phyloP scores from a whole-genome alignment of 1,140 invertebrate species.

The Drosophila yakuba region DNA sequence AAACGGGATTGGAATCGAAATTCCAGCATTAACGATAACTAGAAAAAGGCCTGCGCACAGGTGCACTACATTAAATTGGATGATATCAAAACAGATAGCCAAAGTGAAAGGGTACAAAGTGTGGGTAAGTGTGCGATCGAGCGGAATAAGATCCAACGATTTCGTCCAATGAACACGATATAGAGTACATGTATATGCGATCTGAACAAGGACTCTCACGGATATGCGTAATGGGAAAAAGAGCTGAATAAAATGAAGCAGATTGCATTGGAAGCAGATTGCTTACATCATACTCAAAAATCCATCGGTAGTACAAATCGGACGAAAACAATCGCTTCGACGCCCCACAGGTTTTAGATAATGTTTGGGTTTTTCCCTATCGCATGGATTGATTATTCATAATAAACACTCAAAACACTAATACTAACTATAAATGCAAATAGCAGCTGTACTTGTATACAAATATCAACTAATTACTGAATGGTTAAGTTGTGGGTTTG shows the following conservation, averaged over 20 bases:
- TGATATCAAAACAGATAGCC: slow-evolving; percentile 15
- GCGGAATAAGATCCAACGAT: background rate
- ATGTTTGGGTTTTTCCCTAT: background rate
- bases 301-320: too few relatives aligned
- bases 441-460: background rate
- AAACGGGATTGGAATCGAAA: slow-evolving; percentile 80
- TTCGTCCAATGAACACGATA: background rate
- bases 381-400: background rate
- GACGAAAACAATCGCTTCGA: background rate
- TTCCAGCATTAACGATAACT: slow-evolving; percentile 79
- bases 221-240: background rate
- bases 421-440: background rate
- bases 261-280: too few relatives aligned
- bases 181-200: background rate
- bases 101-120: slow-evolving; percentile 13
- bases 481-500: too few relatives aligned
- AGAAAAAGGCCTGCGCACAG: slow-evolving; percentile 52
- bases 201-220: background rate
- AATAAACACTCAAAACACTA: background rate
- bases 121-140: background rate
- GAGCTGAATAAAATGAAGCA: too few relatives aligned
- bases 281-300: too few relatives aligned
- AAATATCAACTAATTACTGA: background rate
- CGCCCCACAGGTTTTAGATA: background rate
- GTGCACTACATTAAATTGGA: slow-evolving; percentile 42